Conservation (phyloP, 2,113 vertebrate genomes). For the Martes martes region DNA sequence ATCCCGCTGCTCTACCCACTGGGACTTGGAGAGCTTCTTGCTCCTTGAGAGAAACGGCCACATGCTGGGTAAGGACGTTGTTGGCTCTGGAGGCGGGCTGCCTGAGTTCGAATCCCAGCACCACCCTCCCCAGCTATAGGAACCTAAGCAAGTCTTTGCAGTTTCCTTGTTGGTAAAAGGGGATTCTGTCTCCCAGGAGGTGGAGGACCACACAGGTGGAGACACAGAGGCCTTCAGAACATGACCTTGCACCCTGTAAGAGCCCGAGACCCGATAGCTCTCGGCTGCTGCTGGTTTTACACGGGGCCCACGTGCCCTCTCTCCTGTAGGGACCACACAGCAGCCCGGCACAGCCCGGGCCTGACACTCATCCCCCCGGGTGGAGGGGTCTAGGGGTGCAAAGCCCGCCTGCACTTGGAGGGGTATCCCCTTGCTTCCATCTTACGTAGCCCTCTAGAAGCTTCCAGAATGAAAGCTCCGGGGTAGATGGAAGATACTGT, state of each 20-base stretch:
- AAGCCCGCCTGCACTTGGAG: neutral
- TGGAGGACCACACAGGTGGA: neutral
- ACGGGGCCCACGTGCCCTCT: neutral
- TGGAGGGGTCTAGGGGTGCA: neutral
- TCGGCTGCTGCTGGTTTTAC: neutral
- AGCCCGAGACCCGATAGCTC: neutral
- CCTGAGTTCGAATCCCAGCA: neutral
- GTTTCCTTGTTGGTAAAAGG: neutral
- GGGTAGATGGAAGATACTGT: neutral
- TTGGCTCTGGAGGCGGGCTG: neutral
- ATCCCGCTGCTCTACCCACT: neutral
- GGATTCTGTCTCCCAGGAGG: neutral
- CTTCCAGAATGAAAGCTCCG: constrained; percentile 20
- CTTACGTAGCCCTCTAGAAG: neutral
- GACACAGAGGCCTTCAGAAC: neutral
- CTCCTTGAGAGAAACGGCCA: neutral
- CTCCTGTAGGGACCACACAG: neutral
- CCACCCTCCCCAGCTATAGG: neutral
- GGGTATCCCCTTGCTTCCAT: neutral
- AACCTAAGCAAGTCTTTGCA: neutral
- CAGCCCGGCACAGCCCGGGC: neutral
- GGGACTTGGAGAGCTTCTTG: neutral
- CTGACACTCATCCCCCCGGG: too few species aligned
- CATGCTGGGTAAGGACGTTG: accelerated
- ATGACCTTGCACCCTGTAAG: neutral